Percentiles rank a stretch among this genome's conserved stretches.
Conservation (phyloP, 2,797 vertebrate species). For the Sebastes taczanowskii region DNA sequence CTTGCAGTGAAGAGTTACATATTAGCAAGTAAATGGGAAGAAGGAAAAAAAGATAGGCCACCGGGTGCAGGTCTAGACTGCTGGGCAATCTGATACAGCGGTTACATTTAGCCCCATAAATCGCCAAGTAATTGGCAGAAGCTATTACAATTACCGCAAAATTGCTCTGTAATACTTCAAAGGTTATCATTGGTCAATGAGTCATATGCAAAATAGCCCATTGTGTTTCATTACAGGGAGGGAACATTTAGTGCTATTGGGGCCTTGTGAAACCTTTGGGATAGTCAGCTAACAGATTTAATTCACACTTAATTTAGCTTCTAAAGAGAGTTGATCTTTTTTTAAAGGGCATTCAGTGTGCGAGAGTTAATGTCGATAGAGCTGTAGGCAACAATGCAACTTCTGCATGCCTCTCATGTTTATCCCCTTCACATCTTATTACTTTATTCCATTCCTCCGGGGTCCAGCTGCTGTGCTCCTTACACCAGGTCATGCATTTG, state of each 20-base stretch:
- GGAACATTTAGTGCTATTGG: background rate
- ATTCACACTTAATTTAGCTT: constrained; percentile 31
- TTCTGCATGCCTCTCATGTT: background rate
- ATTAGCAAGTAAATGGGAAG: constrained; percentile 60
- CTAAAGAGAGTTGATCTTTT: constrained; percentile 23
- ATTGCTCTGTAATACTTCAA: constrained; percentile 33
- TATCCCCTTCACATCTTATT: constrained; percentile 4
- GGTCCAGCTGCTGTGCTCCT: constrained; percentile 13
- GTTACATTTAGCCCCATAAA: constrained; percentile 34
- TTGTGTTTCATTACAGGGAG: constrained; percentile 1
- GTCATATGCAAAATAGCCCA: background rate
- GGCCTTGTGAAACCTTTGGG: constrained; percentile 15
- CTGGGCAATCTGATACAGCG: constrained; percentile 31
- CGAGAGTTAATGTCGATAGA: constrained; percentile 38
- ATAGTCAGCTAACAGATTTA: constrained; percentile 22
- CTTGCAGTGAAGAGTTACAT: constrained; percentile 64
- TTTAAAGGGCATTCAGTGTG: constrained; percentile 48
- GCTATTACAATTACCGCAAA: constrained; percentile 30
- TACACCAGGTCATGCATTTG: background rate
- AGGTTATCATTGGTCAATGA: constrained; percentile 29
- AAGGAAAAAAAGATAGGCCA: constrained; percentile 40
- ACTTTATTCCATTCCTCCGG: background rate
- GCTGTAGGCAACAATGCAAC: constrained; percentile 2
- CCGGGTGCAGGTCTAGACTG: constrained; percentile 38
- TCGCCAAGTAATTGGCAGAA: constrained; percentile 38